These are phyloP conservation scores for Sciurus vulgaris DNA, from an alignment of 2,797 vertebrate species.

Conservation along the genomic window DNA sequence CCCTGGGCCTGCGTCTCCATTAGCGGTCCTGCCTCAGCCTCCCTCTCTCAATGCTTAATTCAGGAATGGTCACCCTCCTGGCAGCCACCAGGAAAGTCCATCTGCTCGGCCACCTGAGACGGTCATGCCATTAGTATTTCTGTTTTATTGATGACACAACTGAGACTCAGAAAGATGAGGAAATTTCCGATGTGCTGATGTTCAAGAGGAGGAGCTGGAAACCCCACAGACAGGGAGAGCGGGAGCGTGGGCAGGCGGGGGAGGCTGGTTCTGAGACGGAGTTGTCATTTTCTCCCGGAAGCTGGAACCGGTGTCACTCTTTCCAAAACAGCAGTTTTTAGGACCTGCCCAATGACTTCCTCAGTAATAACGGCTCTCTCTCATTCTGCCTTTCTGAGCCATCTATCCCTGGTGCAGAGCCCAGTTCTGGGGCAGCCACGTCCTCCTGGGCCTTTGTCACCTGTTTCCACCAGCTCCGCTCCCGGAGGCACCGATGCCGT, in stretches of 20 bases:
- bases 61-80: background rate
- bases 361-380: accelerated
- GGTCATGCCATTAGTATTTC: background rate
- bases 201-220: background rate
- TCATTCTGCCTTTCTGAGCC: background rate
- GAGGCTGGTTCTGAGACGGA: background rate
- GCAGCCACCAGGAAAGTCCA: background rate
- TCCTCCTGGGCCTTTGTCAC: background rate
- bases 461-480: accelerated
- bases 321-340: background rate
- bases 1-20: background rate
- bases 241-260: background rate
- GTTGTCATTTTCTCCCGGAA: background rate
- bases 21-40: accelerated
- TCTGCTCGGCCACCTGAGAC: background rate
- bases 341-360: background rate
- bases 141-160: background rate
- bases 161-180: background rate
- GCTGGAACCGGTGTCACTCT: background rate
- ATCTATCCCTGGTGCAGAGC: accelerated
- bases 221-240: background rate
- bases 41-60: no score
- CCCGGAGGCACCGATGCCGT: accelerated
- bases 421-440: accelerated
- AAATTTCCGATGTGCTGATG: background rate